Evolutionary conservation across 2,113 vertebrate genomes (phyloP), one percentile per base, ranked within the genome.

Genomic region (Podiceps cristatus): DNA sequence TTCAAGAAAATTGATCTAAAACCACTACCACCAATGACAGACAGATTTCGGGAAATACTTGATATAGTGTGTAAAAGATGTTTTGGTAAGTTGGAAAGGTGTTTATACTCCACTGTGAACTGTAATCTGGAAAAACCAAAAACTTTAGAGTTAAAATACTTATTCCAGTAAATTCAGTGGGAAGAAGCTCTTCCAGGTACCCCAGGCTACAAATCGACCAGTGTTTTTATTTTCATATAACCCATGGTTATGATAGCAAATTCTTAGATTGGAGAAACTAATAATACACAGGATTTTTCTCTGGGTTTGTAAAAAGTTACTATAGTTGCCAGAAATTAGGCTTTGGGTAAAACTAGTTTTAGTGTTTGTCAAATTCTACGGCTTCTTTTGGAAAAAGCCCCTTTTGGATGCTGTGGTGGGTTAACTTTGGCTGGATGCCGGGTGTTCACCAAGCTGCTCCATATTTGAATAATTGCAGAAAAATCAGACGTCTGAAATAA

Each of bases 1-100:
- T 99, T 99, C 94, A 99, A 99, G 98, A 99, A 99, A 98, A 99
- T 99, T 31, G 99, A 99, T 97, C 98, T 99, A 94, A 99, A 99
- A 89, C 98, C 99, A 87, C 98, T 99, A 93, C 99, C 99, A 73
- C 99, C 99, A 16, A 99, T 99, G 99, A 99, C 98, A 42, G 98
- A 98, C 40, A 98, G 97, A 94, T 99, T 99, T 98, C 98, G 99
- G 69, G 99, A 99, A 42, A 99, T 99, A 97, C 99, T 99, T 29
- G 99, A 99, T 89, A 98, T 98, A 83, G 99, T 99, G 71, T 99
- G 99, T 97, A 98, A 98, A 95, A 98, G 98, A 74, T 99, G 99
- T 97, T 99, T 99, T 98, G 99, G 99, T 99, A 97, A 93, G 99
- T 50, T 90, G 55, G 73, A 15, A 24, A 49, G 91, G 24, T 63